Evolutionary conservation across 2,113 vertebrate genomes (phyloP).

Genomic region (Corydoras maculifer): DNA sequence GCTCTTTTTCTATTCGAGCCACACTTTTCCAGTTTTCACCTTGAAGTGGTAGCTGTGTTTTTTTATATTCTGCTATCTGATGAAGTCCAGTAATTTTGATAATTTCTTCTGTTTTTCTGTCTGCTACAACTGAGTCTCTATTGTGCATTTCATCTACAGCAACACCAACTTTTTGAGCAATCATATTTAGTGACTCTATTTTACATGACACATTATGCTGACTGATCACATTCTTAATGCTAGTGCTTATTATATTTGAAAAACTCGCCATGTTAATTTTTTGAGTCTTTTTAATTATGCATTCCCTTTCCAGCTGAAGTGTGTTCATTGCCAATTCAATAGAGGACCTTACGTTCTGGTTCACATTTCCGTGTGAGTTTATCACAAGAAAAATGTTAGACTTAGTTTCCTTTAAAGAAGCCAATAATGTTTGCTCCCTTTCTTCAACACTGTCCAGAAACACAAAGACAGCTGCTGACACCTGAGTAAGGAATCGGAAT

Average conservation of each 20-base stretch:
- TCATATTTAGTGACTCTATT: constrained; percentile 2
- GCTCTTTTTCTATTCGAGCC: constrained; percentile 48
- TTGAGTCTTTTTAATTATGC: constrained; percentile 18
- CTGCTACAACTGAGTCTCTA: constrained; percentile 11
- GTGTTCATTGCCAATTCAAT: background rate
- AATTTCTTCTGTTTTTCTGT: constrained; percentile 27
- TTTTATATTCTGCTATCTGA: constrained; percentile 43
- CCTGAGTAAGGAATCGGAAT: constrained; percentile 58
- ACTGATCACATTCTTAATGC: constrained; percentile 17
- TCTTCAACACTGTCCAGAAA: constrained; percentile 56
- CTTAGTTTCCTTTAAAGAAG: constrained; percentile 35
- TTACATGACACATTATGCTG: accelerated
- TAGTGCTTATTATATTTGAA: constrained; percentile 12
- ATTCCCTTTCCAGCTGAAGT: constrained; percentile 29
- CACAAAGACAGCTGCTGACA: constrained; percentile 63
- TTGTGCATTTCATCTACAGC: constrained; percentile 43
- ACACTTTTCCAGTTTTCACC: constrained; percentile 45
- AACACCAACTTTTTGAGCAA: constrained; percentile 44
- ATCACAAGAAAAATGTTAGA: constrained; percentile 45
- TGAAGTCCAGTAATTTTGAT: constrained; percentile 1
- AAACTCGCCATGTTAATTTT: constrained; percentile 31
- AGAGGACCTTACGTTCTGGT: background rate
- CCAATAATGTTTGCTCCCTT: constrained; percentile 38
- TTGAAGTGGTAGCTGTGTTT: constrained; percentile 43
- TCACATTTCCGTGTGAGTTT: constrained; percentile 10